A percentile compares a stretch with the other conserved stretches of the same genome.
Evolutionary conservation across 2,888 invertebrate species (phyloP).

Genomic region (Idaea biselata): DNA sequence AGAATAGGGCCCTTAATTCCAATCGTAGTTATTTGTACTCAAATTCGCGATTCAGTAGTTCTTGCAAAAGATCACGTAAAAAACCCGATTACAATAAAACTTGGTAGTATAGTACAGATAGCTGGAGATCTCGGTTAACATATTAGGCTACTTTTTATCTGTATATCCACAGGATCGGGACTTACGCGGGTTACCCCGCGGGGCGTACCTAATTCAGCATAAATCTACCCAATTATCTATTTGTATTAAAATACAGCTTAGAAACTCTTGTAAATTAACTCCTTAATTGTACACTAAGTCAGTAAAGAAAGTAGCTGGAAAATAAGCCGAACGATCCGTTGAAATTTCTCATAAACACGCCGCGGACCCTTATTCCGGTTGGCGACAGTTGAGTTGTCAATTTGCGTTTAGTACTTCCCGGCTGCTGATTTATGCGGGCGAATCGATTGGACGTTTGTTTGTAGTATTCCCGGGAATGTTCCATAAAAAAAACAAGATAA

Average conservation of each 20-base stretch:
- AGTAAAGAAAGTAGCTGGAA: slow-evolving; percentile 1
- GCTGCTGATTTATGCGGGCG: slow-evolving; percentile 53
- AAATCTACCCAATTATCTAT: background rate
- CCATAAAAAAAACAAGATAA: slow-evolving; percentile 35
- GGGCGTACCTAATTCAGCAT: background rate
- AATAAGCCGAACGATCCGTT: slow-evolving; percentile 16
- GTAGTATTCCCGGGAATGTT: slow-evolving; percentile 29
- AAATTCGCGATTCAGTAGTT: no score
- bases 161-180: no score
- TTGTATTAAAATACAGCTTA: background rate
- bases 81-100: no score
- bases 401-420: slow-evolving; percentile 53
- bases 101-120: no score
- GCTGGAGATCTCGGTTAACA: no score
- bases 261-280: background rate
- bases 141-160: no score
- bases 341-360: slow-evolving; percentile 38
- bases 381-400: slow-evolving; percentile 57
- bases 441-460: slow-evolving; percentile 46
- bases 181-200: no score
- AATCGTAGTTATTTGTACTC: no score
- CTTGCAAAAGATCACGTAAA: no score
- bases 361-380: slow-evolving; percentile 37
- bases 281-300: background rate
- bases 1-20: no score